A percentile compares a stretch with the other conserved stretches of the same genome.
These are phyloP conservation scores for Sinodicranocentrus sp. DNA, from an alignment of 2,888 invertebrate species.

Conservation along the genomic window DNA sequence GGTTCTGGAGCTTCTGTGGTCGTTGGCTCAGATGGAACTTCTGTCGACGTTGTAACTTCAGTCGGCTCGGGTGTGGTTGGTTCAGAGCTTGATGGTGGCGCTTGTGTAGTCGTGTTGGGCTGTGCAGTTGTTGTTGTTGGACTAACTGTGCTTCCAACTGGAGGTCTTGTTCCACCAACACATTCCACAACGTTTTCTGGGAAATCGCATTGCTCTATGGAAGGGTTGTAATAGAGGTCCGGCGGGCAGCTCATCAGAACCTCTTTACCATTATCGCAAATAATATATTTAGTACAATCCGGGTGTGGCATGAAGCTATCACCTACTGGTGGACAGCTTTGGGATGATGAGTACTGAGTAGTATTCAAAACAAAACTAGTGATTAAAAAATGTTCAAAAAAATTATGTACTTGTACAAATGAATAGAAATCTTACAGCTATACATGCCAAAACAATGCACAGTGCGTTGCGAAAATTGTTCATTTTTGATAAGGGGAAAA, in stretches of 20 bases:
- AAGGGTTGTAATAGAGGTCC: conserved; percentile 36
- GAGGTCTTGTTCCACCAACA: conserved; percentile 35
- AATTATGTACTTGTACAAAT: no score
- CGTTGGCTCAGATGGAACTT: neutral
- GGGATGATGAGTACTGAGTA: neutral
- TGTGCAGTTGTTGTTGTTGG: neutral
- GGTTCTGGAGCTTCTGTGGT: neutral
- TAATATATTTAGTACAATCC: conserved; percentile 41
- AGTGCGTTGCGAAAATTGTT: no score
- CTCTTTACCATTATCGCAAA: conserved; percentile 32
- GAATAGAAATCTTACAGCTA: no score
- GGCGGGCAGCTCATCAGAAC: conserved; percentile 31
- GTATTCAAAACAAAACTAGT: no score
- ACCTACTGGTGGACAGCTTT: conserved; percentile 52
- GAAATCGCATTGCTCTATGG: conserved; percentile 42
- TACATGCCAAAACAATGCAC: no score
- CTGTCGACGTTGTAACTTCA: neutral
- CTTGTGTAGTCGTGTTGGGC: neutral
- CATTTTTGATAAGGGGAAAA: no score
- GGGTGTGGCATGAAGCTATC: conserved; percentile 18
- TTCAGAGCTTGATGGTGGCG: neutral
- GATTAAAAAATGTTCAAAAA: no score
- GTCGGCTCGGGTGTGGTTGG: neutral
- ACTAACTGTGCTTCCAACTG: neutral
- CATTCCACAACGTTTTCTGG: conserved; percentile 45